phyloP scores from a whole-genome alignment of 2,888 invertebrate genomes.

The Lasioglossum marginatum region DNA sequence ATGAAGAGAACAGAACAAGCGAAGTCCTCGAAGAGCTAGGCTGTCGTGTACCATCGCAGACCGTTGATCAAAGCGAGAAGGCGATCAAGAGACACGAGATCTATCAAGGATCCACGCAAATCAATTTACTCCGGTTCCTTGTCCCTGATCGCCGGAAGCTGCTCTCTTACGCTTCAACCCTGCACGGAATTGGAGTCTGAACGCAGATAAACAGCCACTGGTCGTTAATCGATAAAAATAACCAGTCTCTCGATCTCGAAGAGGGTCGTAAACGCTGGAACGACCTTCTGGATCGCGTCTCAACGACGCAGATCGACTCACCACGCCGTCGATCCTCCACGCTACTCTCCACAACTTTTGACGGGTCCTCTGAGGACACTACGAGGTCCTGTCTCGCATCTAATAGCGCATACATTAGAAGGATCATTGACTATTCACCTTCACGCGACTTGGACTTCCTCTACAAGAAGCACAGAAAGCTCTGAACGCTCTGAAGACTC shows the following conservation, averaged over 20 bases:
- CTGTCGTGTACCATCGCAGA: background rate
- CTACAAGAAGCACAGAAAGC: background rate
- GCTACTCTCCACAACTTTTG: background rate
- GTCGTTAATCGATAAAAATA: slow-evolving; percentile 40
- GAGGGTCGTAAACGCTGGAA: background rate
- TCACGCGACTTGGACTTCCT: background rate
- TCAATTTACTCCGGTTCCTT: slow-evolving; percentile 38
- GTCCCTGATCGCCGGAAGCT: slow-evolving; percentile 26
- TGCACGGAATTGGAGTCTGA: slow-evolving; percentile 20
- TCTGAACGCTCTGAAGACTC: background rate
- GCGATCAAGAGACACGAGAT: slow-evolving; percentile 14
- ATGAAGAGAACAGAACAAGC: background rate
- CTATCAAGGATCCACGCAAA: background rate
- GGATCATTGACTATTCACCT: background rate
- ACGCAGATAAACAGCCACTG: slow-evolving; percentile 28
- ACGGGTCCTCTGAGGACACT: background rate
- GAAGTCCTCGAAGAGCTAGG: background rate
- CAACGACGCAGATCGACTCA: background rate
- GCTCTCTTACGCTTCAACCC: background rate
- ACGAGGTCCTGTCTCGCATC: background rate
- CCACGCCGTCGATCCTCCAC: background rate
- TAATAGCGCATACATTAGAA: background rate
- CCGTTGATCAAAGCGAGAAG: slow-evolving; percentile 45
- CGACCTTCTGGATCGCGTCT: background rate
- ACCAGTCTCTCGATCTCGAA: slow-evolving; percentile 5